Conservation (phyloP, 1,140 invertebrate genomes). For the Drosophila grimshawi region DNA sequence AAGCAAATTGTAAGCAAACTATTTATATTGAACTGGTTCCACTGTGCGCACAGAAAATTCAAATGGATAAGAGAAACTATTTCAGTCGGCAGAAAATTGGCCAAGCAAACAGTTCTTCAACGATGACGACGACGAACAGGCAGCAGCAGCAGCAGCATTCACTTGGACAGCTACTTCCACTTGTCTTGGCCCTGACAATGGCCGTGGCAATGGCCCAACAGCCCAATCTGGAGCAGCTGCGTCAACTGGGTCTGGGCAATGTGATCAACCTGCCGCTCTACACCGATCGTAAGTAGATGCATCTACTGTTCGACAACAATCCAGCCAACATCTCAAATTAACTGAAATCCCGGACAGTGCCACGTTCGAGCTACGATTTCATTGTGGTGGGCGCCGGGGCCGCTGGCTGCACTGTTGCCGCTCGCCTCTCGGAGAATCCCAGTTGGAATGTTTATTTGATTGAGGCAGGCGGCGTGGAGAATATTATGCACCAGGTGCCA, state of each 20-base stretch:
- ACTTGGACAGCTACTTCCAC: slow-evolving; percentile 17
- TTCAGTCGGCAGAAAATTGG: slow-evolving; percentile 40
- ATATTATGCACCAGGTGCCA: slow-evolving; percentile 89
- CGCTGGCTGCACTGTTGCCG: slow-evolving; percentile 92
- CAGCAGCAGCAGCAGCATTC: background rate
- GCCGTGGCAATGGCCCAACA: background rate
- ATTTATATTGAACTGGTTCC: slow-evolving; percentile 6
- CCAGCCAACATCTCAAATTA: too few species aligned
- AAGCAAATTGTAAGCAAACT: background rate
- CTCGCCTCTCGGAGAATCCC: slow-evolving; percentile 86
- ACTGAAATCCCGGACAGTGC: slow-evolving; percentile 35
- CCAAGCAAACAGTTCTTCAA: slow-evolving; percentile 32
- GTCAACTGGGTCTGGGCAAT: slow-evolving; percentile 57
- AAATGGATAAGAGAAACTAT: slow-evolving; percentile 34
- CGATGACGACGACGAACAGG: slow-evolving; percentile 21
- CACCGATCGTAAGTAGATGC: slow-evolving; percentile 56
- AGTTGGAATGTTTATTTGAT: slow-evolving; percentile 86
- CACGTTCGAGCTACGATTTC: slow-evolving; percentile 89
- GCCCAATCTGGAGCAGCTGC: slow-evolving; percentile 32
- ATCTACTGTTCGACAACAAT: background rate
- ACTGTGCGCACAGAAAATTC: slow-evolving; percentile 43
- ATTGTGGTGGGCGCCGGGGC: slow-evolving; percentile 95
- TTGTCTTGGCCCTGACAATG: slow-evolving; percentile 16
- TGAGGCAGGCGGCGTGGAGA: slow-evolving; percentile 89
- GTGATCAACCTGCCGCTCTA: slow-evolving; percentile 60